These are phyloP conservation scores for Periophthalmus modestus DNA, from an alignment of 2,113 vertebrate genomes.

Conservation along the genomic window DNA sequence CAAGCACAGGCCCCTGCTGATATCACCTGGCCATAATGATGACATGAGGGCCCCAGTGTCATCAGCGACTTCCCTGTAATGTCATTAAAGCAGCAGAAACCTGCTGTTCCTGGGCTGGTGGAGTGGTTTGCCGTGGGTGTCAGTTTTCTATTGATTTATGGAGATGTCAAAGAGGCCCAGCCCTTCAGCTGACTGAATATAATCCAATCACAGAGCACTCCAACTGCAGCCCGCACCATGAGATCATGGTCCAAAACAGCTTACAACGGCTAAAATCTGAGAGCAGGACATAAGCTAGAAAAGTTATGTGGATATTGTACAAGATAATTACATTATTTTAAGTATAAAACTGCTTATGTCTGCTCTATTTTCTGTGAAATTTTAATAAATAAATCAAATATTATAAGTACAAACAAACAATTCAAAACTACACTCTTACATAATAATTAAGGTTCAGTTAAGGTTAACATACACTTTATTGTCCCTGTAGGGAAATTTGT, in stretches of 20 bases:
- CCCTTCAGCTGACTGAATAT: constrained; percentile 31
- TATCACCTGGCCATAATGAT: constrained; percentile 8
- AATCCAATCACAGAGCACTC: constrained; percentile 53
- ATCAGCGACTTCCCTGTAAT: constrained; percentile 36
- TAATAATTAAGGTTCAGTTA: too few species aligned
- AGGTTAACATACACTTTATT: too few species aligned
- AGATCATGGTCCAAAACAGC: constrained; percentile 31
- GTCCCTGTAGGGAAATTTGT: too few species aligned
- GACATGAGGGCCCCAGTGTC: constrained; percentile 13
- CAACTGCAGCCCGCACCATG: constrained; percentile 25
- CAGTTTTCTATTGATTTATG: constrained; percentile 34
- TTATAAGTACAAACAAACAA: too few species aligned
- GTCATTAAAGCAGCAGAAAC: constrained; percentile 23
- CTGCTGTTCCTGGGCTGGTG: constrained; percentile 21
- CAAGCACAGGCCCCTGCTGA: not conserved
- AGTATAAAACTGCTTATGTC: too few species aligned
- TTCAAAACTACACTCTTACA: too few species aligned
- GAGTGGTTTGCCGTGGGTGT: constrained; percentile 27
- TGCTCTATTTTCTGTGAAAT: too few species aligned
- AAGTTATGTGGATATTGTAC: constrained; percentile 10
- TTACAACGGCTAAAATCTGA: constrained; percentile 1
- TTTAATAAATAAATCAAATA: too few species aligned
- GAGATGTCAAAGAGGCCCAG: constrained; percentile 29
- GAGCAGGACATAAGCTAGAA: constrained; percentile 14
- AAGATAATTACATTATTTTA: not conserved